These are phyloP conservation scores for Melipona beecheii DNA, from an alignment of 2,888 invertebrate species.

Conservation along the genomic window DNA sequence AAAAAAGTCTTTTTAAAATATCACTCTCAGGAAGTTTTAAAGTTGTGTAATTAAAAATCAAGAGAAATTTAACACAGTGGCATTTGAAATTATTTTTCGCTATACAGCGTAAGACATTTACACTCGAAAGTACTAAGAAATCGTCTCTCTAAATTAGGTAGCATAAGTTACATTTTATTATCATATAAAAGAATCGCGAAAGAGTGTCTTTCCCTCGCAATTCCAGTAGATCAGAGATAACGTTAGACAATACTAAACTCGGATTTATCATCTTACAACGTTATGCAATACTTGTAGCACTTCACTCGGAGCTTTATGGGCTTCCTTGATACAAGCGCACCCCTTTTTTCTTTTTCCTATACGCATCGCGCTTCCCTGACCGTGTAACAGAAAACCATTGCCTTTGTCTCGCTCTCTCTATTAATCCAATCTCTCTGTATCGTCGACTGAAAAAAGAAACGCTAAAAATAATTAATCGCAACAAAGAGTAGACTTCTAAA, in stretches of 20 bases:
- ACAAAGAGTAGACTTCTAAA: background rate
- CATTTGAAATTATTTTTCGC: background rate
- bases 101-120: background rate
- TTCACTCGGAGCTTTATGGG: conserved; percentile 35
- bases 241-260: conserved; percentile 7
- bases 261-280: conserved; percentile 38
- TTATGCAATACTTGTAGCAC: conserved; percentile 51
- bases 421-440: background rate
- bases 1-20: too few species aligned
- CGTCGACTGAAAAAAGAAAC: background rate
- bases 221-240: background rate
- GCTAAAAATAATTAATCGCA: background rate
- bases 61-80: background rate
- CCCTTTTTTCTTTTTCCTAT: conserved; percentile 7
- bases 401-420: background rate
- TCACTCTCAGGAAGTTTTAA: too few species aligned
- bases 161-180: too few species aligned
- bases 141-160: background rate
- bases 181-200: background rate
- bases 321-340: conserved; percentile 31
- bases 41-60: too few species aligned
- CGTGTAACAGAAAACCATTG: conserved; percentile 22
- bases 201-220: background rate
- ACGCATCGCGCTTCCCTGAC: conserved; percentile 10
- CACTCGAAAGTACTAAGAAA: background rate